phyloP scores from a whole-genome alignment of 2,888 invertebrate species.

The Polietes domitor region DNA sequence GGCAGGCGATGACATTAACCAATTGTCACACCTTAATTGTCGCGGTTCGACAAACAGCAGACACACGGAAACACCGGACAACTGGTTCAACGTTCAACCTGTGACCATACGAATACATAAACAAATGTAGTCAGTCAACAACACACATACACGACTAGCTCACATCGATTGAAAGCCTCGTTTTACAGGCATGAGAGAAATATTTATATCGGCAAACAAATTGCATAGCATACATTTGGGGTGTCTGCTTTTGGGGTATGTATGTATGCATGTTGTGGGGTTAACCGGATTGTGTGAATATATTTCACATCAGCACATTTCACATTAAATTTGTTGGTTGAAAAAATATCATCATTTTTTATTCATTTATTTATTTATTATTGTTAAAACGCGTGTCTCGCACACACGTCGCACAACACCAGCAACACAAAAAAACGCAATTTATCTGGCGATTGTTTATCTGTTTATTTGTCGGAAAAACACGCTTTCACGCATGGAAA shows the following conservation, averaged over 20 bases:
- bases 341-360: neutral
- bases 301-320: conserved; percentile 61
- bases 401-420: neutral
- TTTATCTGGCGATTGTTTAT: conserved; percentile 22
- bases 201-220: neutral
- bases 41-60: conserved; percentile 8
- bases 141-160: neutral
- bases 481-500: neutral
- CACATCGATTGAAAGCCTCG: neutral
- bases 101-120: too few species aligned
- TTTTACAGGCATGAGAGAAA: too few species aligned
- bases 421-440: neutral
- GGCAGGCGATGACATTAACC: conserved; percentile 7
- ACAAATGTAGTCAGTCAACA: neutral
- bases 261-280: neutral
- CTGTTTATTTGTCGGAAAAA: neutral
- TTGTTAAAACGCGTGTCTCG: conserved; percentile 29
- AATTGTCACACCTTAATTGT: conserved; percentile 52
- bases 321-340: neutral
- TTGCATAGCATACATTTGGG: neutral
- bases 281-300: conserved; percentile 48
- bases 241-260: too few species aligned
- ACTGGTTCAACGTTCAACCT: neutral
- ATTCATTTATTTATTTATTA: conserved; percentile 32
- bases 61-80: neutral